Percentiles rank a stretch among this genome's conserved stretches.
Evolutionary conservation across 2,113 vertebrate species (phyloP).

Genomic region (Callithrix jacchus): DNA sequence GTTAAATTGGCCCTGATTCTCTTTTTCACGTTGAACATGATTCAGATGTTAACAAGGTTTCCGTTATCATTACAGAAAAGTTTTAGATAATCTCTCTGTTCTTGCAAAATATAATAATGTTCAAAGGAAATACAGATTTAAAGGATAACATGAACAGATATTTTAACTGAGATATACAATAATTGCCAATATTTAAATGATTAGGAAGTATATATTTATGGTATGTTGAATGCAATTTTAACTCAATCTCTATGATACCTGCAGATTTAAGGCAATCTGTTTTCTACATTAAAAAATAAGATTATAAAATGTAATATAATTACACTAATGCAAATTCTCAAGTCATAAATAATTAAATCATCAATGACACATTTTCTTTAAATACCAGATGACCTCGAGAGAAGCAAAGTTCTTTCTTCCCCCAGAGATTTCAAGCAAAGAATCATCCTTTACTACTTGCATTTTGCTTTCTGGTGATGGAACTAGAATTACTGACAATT

Average conservation of each 20-base stretch:
- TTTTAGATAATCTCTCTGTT: not conserved
- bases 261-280: not conserved
- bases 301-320: not conserved
- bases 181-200: not conserved
- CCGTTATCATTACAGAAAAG: not conserved
- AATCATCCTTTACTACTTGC: not conserved
- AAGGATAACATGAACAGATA: not conserved
- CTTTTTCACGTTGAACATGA: not conserved
- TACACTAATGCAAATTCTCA: not conserved
- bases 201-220: not conserved
- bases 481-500: conserved; percentile 13
- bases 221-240: not conserved
- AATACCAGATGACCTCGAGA: not conserved
- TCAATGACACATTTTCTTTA: not conserved
- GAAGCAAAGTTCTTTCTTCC: not conserved
- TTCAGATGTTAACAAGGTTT: conserved; percentile 18
- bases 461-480: conserved; percentile 44
- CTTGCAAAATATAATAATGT: not conserved
- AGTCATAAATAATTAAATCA: not conserved
- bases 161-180: not conserved
- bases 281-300: conserved; percentile 13
- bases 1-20: not conserved
- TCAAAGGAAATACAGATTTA: not conserved
- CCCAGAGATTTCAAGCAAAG: not conserved
- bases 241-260: not conserved